Evolutionary conservation across 2,113 vertebrate genomes (phyloP).

Genomic region (Ochotona curzoniae): DNA sequence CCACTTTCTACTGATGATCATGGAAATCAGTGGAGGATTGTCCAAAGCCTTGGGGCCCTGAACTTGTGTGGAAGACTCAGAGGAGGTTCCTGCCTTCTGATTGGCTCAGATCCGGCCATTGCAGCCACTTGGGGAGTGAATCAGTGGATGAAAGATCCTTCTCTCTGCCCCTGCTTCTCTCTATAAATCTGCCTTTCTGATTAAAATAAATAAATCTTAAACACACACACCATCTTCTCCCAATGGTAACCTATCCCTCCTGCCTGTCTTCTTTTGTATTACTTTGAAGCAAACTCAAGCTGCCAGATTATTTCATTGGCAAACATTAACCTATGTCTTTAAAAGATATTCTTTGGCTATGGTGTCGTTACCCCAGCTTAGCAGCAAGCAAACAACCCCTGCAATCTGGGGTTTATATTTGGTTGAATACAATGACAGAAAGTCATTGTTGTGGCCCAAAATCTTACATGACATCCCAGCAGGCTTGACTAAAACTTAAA

Average conservation of each 20-base stretch:
- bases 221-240: background rate
- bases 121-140: too few species aligned
- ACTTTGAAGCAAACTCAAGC: slow-evolving; percentile 26
- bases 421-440: background rate
- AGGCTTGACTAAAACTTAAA: background rate
- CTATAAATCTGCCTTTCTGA: too few species aligned
- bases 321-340: background rate
- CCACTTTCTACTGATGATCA: too few species aligned
- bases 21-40: too few species aligned
- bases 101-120: too few species aligned
- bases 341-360: background rate
- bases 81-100: too few species aligned
- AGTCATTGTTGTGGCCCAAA: background rate
- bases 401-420: slow-evolving; percentile 12
- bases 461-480: background rate
- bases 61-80: too few species aligned
- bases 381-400: background rate
- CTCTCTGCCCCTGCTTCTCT: too few species aligned
- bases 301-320: slow-evolving; percentile 24
- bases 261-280: background rate
- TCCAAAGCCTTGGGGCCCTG: too few species aligned
- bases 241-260: background rate
- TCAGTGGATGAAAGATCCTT: too few species aligned
- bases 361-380: background rate
- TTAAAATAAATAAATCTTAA: too few species aligned